phyloP scores from a whole-genome alignment of 2,888 invertebrate species.

The Dascillus cervinus region DNA sequence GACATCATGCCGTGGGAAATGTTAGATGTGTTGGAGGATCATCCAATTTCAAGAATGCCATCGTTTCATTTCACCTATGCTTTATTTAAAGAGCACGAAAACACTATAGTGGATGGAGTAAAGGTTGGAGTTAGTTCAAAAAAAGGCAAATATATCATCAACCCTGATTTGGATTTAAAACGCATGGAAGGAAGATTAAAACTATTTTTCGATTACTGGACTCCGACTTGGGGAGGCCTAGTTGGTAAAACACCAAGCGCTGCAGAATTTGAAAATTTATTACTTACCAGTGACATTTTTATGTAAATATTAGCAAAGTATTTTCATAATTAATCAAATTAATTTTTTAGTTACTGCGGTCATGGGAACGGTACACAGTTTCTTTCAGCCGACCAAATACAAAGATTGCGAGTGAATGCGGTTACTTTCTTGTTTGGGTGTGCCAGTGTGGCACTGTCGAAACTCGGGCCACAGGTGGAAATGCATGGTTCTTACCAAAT shows the following conservation, averaged over 20 bases:
- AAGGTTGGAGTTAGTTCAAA: slow-evolving; percentile 45
- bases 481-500: slow-evolving; percentile 43
- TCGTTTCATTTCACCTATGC: slow-evolving; percentile 61
- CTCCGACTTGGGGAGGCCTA: slow-evolving; percentile 42
- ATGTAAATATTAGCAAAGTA: slow-evolving; percentile 42
- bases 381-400: slow-evolving; percentile 48
- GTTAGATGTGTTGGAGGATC: slow-evolving; percentile 54
- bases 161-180: slow-evolving; percentile 53
- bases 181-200: slow-evolving; percentile 44
- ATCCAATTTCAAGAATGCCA: slow-evolving; percentile 67
- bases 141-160: slow-evolving; percentile 55
- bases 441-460: slow-evolving; percentile 42
- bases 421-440: slow-evolving; percentile 63
- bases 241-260: slow-evolving; percentile 45
- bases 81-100: slow-evolving; percentile 54
- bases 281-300: slow-evolving; percentile 49
- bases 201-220: slow-evolving; percentile 45
- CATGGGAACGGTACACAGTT: slow-evolving; percentile 61
- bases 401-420: slow-evolving; percentile 47
- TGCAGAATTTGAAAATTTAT: slow-evolving; percentile 45
- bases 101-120: slow-evolving; percentile 49
- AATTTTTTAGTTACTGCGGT: slow-evolving; percentile 53
- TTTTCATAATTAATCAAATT: slow-evolving; percentile 2
- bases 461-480: slow-evolving; percentile 43
- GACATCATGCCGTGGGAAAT: slow-evolving; percentile 78